These are phyloP conservation scores for Sebastes iracundus DNA, from an alignment of 2,797 vertebrate genomes.

Conservation along the genomic window DNA sequence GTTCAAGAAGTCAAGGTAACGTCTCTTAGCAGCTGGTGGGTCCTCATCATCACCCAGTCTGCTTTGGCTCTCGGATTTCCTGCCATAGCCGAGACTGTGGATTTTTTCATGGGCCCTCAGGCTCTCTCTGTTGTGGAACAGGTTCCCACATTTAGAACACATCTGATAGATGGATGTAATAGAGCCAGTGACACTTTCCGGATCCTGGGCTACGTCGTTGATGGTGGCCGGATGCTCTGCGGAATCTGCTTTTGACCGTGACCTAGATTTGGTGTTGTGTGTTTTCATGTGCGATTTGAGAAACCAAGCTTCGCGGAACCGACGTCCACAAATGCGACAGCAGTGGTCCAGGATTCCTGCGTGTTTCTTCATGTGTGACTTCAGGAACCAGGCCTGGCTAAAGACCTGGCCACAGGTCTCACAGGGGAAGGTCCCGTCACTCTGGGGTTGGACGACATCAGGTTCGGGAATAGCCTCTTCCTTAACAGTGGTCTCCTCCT, in stretches of 20 bases:
- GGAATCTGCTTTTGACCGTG: constrained; percentile 83
- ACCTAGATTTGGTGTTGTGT: constrained; percentile 86
- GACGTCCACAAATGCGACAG: constrained; percentile 92
- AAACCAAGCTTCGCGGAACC: constrained; percentile 97
- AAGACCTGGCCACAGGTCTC: constrained; percentile 94
- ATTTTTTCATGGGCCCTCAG: constrained; percentile 89
- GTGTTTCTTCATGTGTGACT: constrained; percentile 97
- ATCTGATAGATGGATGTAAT: constrained; percentile 88
- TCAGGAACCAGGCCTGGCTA: constrained; percentile 93
- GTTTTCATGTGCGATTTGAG: constrained; percentile 98
- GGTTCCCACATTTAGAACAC: constrained; percentile 94
- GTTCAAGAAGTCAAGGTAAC: constrained; percentile 87
- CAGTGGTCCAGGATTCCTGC: constrained; percentile 92
- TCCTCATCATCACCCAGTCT: constrained; percentile 67
- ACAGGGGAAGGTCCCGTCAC: constrained; percentile 90
- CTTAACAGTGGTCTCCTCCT: constrained; percentile 61
- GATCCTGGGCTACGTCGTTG: constrained; percentile 92
- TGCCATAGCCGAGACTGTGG: constrained; percentile 79
- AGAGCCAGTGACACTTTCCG: constrained; percentile 77
- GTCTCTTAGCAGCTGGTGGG: constrained; percentile 81
- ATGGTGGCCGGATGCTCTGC: constrained; percentile 89
- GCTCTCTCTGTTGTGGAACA: constrained; percentile 92
- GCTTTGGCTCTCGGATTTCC: constrained; percentile 56
- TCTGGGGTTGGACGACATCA: constrained; percentile 63
- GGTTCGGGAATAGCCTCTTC: constrained; percentile 73